These are phyloP conservation scores for Mellilla xanthometata DNA, from an alignment of 2,888 invertebrate genomes.

Conservation along the genomic window DNA sequence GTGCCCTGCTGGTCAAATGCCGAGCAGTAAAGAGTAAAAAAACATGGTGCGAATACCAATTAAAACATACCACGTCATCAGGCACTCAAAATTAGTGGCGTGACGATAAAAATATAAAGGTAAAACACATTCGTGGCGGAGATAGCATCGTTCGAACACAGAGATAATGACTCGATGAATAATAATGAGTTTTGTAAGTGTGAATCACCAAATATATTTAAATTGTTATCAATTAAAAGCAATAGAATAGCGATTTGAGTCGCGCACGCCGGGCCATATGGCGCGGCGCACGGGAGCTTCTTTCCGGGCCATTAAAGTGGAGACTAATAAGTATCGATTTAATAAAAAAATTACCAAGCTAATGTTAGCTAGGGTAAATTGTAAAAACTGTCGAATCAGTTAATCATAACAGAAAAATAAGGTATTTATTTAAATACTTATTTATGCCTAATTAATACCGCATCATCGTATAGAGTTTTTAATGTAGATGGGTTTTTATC, in stretches of 20 bases:
- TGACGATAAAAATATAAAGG: conserved; percentile 70
- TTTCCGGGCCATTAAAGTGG: conserved; percentile 46
- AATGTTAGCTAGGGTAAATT: too few species aligned
- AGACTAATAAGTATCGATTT: conserved; percentile 4
- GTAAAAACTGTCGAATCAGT: too few species aligned
- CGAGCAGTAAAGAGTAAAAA: too few species aligned
- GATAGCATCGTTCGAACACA: conserved; percentile 73
- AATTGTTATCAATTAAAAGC: conserved; percentile 83
- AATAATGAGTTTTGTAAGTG: conserved; percentile 79
- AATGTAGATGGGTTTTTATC: too few species aligned
- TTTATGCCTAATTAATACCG: too few species aligned
- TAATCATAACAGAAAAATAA: too few species aligned
- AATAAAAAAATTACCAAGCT: too few species aligned
- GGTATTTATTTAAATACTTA: too few species aligned
- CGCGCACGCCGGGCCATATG: conserved; percentile 73
- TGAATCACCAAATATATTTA: conserved; percentile 83
- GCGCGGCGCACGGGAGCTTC: conserved; percentile 60
- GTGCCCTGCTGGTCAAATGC: too few species aligned
- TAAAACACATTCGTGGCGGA: conserved; percentile 74
- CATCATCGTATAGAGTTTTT: too few species aligned
- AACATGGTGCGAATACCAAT: neutral
- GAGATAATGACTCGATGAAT: conserved; percentile 81
- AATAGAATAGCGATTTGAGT: conserved; percentile 82
- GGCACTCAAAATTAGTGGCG: conserved; percentile 54
- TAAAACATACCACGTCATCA: conserved; percentile 42